Evolutionary conservation across 2,888 invertebrate genomes (phyloP), one percentile per base, ranked within the genome.

Genomic region (Meiosimyza platycephala): DNA sequence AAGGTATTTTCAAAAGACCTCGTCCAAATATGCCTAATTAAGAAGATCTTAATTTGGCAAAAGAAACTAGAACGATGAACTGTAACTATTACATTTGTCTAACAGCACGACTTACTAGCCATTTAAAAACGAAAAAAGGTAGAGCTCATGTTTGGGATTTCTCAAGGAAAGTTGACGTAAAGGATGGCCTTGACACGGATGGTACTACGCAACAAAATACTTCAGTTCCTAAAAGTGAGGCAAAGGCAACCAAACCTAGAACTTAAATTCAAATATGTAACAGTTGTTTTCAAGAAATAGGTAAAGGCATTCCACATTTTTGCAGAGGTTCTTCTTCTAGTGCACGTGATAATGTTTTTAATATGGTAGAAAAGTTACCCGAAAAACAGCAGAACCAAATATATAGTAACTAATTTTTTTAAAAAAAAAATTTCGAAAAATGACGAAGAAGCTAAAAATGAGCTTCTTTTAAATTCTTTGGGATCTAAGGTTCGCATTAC

Each of bases 241-340:
- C 22, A 12, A 40, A 50, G 48, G 5, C 15, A 13, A 50, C 18
- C 7, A 28, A 59, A 69, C 22, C 51, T 12, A 16, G n/a, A 47
- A 62, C 55, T 28, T 51, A 33, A 6, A 22, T 3, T 52, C 16
- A 71, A 62, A 2, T 51, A 6, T 70, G 70, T 40, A 62, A 22
- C 54, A 71, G 48, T n/a, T 71, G 52, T 63, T 71, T 71, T 71
- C 71, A 64, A 51, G n/a, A 59, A 71, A 48, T n/a, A n/a, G 55
- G 71, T 22, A 71, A 64, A 64, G 64, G 55, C n/a, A 57, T 64
- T 7, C 13, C 40, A 18, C 63, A 71, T 55, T 57, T 54, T 55
- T 64, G 64, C 57, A 48, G 55, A 50, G 22, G 22, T 22, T 6
- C 16, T 63, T 52, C 64, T 33, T 33, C 55, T 71, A 64, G 13